Percentiles rank a stretch among this genome's conserved stretches.
phyloP scores from a whole-genome alignment of 1,140 invertebrate genomes.

The Lepidurus apus region DNA sequence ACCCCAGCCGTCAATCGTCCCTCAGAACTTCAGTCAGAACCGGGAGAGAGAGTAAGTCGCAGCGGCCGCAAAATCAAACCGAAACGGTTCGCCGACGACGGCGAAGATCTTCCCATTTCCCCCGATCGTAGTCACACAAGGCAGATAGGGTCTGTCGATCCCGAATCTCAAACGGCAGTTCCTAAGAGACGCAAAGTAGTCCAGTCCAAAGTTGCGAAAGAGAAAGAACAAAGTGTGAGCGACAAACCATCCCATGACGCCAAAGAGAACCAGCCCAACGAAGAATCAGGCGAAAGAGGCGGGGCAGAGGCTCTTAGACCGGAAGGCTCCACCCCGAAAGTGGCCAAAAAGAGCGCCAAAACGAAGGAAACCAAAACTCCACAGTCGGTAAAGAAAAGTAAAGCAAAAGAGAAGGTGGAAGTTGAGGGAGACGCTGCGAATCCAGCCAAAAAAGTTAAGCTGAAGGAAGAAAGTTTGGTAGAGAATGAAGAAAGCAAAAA shows the following conservation, averaged over 20 bases:
- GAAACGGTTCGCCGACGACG: conserved; percentile 52
- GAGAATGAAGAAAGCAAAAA: conserved; percentile 34
- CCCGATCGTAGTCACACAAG: neutral
- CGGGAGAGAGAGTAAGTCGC: conserved; percentile 59
- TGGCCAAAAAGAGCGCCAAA: neutral
- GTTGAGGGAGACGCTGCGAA: conserved; percentile 35
- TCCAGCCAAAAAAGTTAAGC: conserved; percentile 36
- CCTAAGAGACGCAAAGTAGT: neutral
- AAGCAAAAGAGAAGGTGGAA: neutral
- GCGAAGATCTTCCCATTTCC: conserved; percentile 23
- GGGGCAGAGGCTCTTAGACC: neutral
- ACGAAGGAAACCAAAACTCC: neutral
- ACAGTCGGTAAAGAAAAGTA: conserved; percentile 4
- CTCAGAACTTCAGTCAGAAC: conserved; percentile 34
- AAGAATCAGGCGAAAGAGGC: neutral
- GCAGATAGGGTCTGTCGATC: too few relatives aligned
- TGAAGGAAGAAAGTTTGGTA: conserved; percentile 33
- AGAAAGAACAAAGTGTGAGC: neutral
- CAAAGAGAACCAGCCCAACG: neutral
- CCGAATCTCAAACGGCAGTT: neutral
- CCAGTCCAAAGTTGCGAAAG: neutral
- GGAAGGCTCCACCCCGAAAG: neutral
- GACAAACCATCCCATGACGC: neutral
- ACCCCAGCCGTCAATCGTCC: conserved; percentile 40
- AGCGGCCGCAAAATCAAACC: conserved; percentile 69